Evolutionary conservation across 2,888 invertebrate genomes (phyloP), one percentile per base, ranked within the genome.

Genomic region (Drosophila emarginata): DNA sequence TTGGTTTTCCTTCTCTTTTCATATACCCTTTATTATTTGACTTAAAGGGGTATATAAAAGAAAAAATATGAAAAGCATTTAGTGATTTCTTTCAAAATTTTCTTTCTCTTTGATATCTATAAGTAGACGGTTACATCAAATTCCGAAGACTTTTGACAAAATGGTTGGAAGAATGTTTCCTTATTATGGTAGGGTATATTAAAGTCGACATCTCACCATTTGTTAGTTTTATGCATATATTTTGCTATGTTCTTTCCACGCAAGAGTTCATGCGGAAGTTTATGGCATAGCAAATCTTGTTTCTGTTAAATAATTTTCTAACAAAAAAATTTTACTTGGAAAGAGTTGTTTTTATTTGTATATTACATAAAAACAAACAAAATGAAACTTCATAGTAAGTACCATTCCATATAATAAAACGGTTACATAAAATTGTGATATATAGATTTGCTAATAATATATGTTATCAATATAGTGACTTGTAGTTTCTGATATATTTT

Each of bases 1-100:
- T 76, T 77, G 71, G 71, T 57, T 56, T 15, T 36, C 1, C 2
- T 14, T 68, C 37, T 67, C 54, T 68, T 54, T 23, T 26, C n/a
- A 39, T 9, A 45, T 18, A 45, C 45, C 26, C 26, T 26, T 5
- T 26, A 26, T 26, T 6, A n/a, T n/a, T n/a, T n/a, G n/a, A n/a
- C n/a, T n/a, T n/a, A n/a, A n/a, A n/a, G 26, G 26, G 4, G 26
- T 6, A 26, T 26, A 26, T 26, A 23, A 2, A 23, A 4, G 23
- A 23, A 23, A 4, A 2, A 4, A 4, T 23, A 23, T 23, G 23
- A 23, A 23, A 23, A 23, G 2, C 23, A 23, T 23, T 23, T 23
- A 2, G 23, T 23, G 23, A 23, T 23, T 4, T 23, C 23, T 23
- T 23, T 23, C n/a, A n/a, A n/a, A n/a, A n/a, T n/a, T n/a, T n/a